Percentiles rank a stretch among this genome's conserved stretches.
These are phyloP conservation scores for Thysanoteuthis rhombus DNA, from an alignment of 2,888 invertebrate genomes.

Conservation along the genomic window DNA sequence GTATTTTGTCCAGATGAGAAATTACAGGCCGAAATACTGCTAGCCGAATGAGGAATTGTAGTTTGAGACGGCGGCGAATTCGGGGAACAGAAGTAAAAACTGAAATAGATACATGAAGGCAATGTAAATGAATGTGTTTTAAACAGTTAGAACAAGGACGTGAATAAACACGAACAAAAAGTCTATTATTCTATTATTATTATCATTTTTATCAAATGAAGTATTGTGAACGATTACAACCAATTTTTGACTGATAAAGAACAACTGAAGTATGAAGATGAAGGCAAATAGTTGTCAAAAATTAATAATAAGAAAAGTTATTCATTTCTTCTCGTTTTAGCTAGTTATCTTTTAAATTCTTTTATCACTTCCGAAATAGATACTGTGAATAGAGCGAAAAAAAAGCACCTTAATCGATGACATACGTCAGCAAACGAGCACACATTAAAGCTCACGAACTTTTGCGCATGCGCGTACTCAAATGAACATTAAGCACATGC, in stretches of 20 bases:
- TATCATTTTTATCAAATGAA: too few relatives aligned
- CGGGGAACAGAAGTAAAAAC: background rate
- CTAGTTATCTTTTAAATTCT: background rate
- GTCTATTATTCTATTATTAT: too few relatives aligned
- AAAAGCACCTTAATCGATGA: background rate
- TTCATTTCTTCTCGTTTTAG: background rate
- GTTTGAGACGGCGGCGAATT: background rate
- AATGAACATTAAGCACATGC: background rate
- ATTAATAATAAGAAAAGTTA: too few relatives aligned
- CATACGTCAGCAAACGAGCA: too few relatives aligned
- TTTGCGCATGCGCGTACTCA: background rate
- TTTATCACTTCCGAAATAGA: background rate
- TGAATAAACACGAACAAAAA: too few relatives aligned
- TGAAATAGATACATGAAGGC: too few relatives aligned
- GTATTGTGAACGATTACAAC: too few relatives aligned
- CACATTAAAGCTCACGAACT: background rate
- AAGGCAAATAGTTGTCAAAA: too few relatives aligned
- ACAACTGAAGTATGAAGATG: too few relatives aligned
- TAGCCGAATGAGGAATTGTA: background rate
- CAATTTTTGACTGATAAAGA: too few relatives aligned
- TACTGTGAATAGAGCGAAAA: background rate
- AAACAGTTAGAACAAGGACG: too few relatives aligned
- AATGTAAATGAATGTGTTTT: too few relatives aligned
- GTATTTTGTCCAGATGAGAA: background rate
- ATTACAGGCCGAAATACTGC: background rate